Evolutionary conservation across 2,888 invertebrate genomes (phyloP), one percentile per base, ranked within the genome.

Genomic region (Thera britannica): DNA sequence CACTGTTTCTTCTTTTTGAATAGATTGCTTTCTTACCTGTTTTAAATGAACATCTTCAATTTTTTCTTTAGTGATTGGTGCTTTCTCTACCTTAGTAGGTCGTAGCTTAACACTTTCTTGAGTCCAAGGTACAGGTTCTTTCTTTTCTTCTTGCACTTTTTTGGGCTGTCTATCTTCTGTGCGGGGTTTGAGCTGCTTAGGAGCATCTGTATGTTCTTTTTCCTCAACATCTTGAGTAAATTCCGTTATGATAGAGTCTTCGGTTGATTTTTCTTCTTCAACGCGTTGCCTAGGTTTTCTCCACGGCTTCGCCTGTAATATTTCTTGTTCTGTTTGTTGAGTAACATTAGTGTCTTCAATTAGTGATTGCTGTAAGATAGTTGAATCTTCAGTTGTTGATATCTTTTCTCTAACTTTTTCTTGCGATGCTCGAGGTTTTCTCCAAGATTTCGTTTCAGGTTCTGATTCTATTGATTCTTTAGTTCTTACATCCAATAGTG

Each of bases 91-190:
- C 76, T 95, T 95, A 0, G 96, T 92, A 2, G 95, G 95, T 75
- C 95, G 93, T 73, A 96, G 80, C 77, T 94, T 92, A 11, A 96
- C 93, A 73, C 94, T 94, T 86, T 97, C 95, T 78, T 96, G 94
- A 2, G 95, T 97, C 95, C 83, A 95, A 63, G 82, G 95, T 82
- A 80, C 90, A 74, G 82, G 87, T 89, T 85, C 90, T 79, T 82
- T 84, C 70, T 77, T 81, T 66, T 87, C 85, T 68, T 83, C 82
- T 62, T 71, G 70, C 23, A 70, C 58, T 57, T 62, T 64, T 77
- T 72, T 72, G 41, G 71, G 60, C 70, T 70, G 75, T 12, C 64
- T 79, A 4, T 82, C 83, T 46, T 83, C 83, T 8, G 55, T 48
- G 2, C 73, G 72, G 12, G 70, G 64, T 70, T 78, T 84, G 64